Evolutionary conservation across 2,113 vertebrate genomes (phyloP).

Genomic region (Ceuthmochares aereus): DNA sequence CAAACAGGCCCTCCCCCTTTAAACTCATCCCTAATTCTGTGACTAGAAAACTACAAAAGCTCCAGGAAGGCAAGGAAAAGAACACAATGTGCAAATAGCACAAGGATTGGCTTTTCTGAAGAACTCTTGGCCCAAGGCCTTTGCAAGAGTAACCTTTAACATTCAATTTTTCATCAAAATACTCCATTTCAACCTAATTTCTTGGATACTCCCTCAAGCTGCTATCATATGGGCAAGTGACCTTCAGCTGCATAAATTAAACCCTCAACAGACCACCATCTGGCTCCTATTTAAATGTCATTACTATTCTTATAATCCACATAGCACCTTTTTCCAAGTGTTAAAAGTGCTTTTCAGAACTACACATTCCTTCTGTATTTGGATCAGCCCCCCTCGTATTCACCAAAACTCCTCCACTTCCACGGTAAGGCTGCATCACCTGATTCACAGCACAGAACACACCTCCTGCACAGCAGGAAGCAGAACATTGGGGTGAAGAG

Average conservation of each 20-base stretch:
- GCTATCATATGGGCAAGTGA: not conserved
- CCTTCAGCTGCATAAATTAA: slow-evolving; percentile 5
- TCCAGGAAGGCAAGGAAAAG: not conserved
- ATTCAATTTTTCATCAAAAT: not conserved
- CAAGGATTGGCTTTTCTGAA: not conserved
- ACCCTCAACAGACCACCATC: not conserved
- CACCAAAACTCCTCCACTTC: not conserved
- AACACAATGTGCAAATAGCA: not conserved
- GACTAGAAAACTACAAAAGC: not conserved
- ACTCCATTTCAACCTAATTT: not conserved
- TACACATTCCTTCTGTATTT: not conserved
- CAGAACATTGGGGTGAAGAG: rapidly evolving
- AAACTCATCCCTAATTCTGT: not conserved
- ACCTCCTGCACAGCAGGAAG: no score
- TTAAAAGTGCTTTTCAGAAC: not conserved
- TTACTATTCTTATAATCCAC: not conserved
- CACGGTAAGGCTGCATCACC: not conserved
- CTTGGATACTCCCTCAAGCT: not conserved
- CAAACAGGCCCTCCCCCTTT: not conserved
- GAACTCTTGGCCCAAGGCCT: not conserved
- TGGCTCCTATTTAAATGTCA: slow-evolving; percentile 9
- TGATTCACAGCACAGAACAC: not conserved
- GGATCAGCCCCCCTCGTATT: not conserved
- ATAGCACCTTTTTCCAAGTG: not conserved
- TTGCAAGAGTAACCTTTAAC: not conserved